Evolutionary conservation across 2,113 vertebrate genomes (phyloP), one percentile per base, ranked within the genome.

Genomic region (Oreochromis aureus): DNA sequence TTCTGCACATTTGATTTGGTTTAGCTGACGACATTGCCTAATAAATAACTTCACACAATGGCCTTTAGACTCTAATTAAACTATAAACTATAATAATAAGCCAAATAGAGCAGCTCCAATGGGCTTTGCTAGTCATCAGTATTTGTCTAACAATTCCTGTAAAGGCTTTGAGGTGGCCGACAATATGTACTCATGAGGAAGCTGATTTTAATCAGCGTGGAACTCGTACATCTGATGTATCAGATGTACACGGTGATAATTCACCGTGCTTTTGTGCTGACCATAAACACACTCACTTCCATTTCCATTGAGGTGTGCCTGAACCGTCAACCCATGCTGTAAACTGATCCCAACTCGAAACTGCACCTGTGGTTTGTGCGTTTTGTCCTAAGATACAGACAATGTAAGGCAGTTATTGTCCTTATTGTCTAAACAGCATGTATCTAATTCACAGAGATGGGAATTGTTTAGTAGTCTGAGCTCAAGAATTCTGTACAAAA

Each of bases 11-110:
- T 58, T 36, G n/a, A 63, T n/a, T 56, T 36, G 44, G 30, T 24
- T 11, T 15, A 18, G 12, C 34, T 30, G 19, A 83, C 19, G 0
- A 27, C 13, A 73, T 83, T 19, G 56, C 18, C 46, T 84, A 88
- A 89, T 86, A 86, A 27, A 76, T 89, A 66, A 92, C 73, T 63
- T 9, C 90, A 83, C 73, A 79, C 18, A 10, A 1, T 1, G 46
- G 55, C 90, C 90, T 93, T 90, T 91, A 27, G 82, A 91, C 92
- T 90, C 36, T 48, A 86, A 91, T 89, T 66, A 86, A 90, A 81
- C 73, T 24, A 78, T 78, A 80, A 61, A 58, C 51, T 66, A 34
- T 73, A 87, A 22, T 79, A 81, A 54, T 1, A 53, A 79, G 32
- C 58, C 55, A 79, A 48, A 76, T 3, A 6, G 27, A 34, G 24